Evolutionary conservation across 2,113 vertebrate genomes (phyloP), one percentile per base, ranked within the genome.

Genomic region (Ptilonorhynchus violaceus): DNA sequence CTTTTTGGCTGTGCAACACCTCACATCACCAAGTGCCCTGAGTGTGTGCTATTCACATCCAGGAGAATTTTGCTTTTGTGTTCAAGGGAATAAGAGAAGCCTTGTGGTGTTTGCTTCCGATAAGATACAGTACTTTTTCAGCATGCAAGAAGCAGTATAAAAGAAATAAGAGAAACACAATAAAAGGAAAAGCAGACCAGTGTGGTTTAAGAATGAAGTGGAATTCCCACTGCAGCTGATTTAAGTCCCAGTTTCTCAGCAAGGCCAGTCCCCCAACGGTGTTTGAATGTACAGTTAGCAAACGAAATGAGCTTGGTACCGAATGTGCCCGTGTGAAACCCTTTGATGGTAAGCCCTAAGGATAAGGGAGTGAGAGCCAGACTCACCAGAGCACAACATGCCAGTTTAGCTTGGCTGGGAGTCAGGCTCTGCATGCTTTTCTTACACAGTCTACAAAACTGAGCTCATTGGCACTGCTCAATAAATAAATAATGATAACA

Each of bases 401-500:
- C 37, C 76, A 58, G 73, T 95, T 83, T 92, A 79, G 64, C 78
- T 90, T 88, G 89, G 84, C 88, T 58, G 70, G 66, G 55, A 88
- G 50, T 83, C 88, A 95, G 85, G 46, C 59, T 88, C 88, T 66
- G 44, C 1, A 0, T 79, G 80, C 62, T 92, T 85, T 88, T 27
- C 58, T 81, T 67, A 44, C 86, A n/a, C 19, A 14, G 41, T 13
- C 31, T 68, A 53, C 46, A 78, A 91, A 88, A 28, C 78, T 6
- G 3, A 91, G 42, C 69, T 95, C 41, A 9, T 25, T 96, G 89
- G 58, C 89, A 86, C 4, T n/a, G 50, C 67, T 92, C 7, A 5
- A 27, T 90, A 94, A 93, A 93, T 76, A 97, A 93, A 95, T 30
- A 93, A 91, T 0, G 6, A 92, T 60, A 85, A 84, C 87, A 92